Evolutionary conservation across 2,113 vertebrate species (phyloP).

Genomic region (Pholis gunnellus): DNA sequence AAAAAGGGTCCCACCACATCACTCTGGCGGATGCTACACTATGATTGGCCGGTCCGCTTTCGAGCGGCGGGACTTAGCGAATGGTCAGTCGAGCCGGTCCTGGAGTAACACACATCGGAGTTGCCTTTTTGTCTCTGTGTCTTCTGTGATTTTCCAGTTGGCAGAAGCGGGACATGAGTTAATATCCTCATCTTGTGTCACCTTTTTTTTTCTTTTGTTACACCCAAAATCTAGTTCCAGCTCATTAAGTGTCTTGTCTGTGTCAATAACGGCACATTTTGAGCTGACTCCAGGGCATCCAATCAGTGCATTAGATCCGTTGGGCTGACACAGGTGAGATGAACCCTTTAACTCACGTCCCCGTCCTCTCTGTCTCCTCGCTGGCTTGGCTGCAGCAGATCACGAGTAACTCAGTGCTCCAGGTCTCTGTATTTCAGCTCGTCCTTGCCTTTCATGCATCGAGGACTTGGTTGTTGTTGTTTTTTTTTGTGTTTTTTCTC

Average conservation of each 20-base stretch:
- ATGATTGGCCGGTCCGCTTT: neutral
- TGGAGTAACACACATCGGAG: conserved; percentile 71
- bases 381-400: conserved; percentile 57
- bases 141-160: conserved; percentile 30
- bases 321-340: conserved; percentile 60
- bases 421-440: conserved; percentile 40
- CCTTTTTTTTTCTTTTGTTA: neutral
- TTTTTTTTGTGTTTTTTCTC: neutral
- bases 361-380: conserved; percentile 31
- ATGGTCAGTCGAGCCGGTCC: neutral
- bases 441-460: conserved; percentile 67
- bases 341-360: conserved; percentile 57
- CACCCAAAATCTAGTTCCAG: neutral
- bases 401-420: conserved; percentile 33
- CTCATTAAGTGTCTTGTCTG: neutral
- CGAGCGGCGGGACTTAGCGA: neutral
- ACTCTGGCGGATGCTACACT: neutral
- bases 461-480: conserved; percentile 55
- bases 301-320: neutral
- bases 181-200: conserved; percentile 52
- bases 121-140: conserved; percentile 27
- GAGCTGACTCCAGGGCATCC: neutral
- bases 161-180: conserved; percentile 54
- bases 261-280: neutral
- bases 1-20: neutral